A percentile compares a stretch with the other conserved stretches of the same genome.
Evolutionary conservation across 2,888 invertebrate species (phyloP).

Genomic region (Folsomia manolachei): DNA sequence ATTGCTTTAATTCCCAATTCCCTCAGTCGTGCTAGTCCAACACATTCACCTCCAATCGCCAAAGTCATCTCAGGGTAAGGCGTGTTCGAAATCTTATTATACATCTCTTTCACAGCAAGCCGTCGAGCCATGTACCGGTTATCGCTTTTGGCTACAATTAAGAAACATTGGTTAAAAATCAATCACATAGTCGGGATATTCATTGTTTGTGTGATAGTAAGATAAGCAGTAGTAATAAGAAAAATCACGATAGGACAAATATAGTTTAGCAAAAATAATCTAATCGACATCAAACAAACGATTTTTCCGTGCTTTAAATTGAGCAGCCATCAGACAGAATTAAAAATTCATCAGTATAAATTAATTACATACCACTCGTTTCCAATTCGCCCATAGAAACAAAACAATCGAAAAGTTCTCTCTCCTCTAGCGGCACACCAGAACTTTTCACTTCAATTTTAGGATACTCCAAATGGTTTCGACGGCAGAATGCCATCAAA

Average conservation of each 20-base stretch:
- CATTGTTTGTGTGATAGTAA: too few relatives aligned
- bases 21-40: slow-evolving; percentile 8
- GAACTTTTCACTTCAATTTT: slow-evolving; percentile 1
- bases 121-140: slow-evolving; percentile 31
- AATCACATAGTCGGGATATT: too few relatives aligned
- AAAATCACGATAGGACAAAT: too few relatives aligned
- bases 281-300: too few relatives aligned
- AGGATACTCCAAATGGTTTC: slow-evolving; percentile 14
- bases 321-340: not conserved
- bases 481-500: slow-evolving; percentile 24
- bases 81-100: slow-evolving; percentile 22
- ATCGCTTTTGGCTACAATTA: slow-evolving; percentile 39
- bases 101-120: slow-evolving; percentile 38
- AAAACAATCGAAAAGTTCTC: slow-evolving; percentile 23
- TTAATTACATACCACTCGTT: slow-evolving; percentile 21
- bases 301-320: not conserved
- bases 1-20: slow-evolving; percentile 22
- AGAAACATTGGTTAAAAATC: too few relatives aligned
- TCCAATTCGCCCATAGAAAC: slow-evolving; percentile 32
- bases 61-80: slow-evolving; percentile 30
- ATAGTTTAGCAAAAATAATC: too few relatives aligned
- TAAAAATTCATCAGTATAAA: not conserved
- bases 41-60: slow-evolving; percentile 33
- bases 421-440: not conserved
- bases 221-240: too few relatives aligned